Percentiles rank a stretch among this genome's conserved stretches.
These are phyloP conservation scores for Coecobrya sp. DNA, from an alignment of 2,888 invertebrate species.

Conservation along the genomic window DNA sequence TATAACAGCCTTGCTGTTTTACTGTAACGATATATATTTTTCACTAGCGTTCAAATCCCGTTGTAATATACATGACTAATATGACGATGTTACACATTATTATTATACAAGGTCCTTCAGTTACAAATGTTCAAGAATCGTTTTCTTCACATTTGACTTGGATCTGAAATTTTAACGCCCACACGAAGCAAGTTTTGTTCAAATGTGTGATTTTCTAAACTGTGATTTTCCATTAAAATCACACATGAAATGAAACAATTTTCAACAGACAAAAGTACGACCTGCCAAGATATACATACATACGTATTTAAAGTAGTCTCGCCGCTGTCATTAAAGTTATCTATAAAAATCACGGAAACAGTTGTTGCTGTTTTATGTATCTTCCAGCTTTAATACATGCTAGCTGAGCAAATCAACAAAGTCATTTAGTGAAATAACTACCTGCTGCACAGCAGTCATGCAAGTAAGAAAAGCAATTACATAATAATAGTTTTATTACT, in stretches of 20 bases:
- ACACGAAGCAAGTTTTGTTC: constrained; percentile 45
- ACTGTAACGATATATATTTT: no score
- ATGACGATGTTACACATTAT: no score
- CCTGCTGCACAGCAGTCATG: not conserved
- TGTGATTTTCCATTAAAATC: constrained; percentile 52
- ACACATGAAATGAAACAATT: constrained; percentile 14
- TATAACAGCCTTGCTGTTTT: no score
- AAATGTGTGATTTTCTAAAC: constrained; percentile 51
- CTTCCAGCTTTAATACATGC: not conserved
- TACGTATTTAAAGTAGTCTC: not conserved
- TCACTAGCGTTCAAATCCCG: no score
- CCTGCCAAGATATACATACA: not conserved
- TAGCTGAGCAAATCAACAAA: constrained; percentile 2
- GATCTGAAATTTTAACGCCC: constrained; percentile 65
- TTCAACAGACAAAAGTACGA: not conserved
- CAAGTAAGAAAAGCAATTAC: not conserved
- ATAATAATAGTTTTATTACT: no score
- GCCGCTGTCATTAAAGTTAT: not conserved
- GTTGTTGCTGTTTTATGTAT: not conserved
- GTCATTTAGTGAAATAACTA: not conserved
- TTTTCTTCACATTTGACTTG: constrained; percentile 33
- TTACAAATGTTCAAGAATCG: no score
- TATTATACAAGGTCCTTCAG: not conserved
- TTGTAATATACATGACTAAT: no score
- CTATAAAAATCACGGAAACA: not conserved